Evolutionary conservation across 2,888 invertebrate species (phyloP).

Genomic region (Platerodrilus igneus): DNA sequence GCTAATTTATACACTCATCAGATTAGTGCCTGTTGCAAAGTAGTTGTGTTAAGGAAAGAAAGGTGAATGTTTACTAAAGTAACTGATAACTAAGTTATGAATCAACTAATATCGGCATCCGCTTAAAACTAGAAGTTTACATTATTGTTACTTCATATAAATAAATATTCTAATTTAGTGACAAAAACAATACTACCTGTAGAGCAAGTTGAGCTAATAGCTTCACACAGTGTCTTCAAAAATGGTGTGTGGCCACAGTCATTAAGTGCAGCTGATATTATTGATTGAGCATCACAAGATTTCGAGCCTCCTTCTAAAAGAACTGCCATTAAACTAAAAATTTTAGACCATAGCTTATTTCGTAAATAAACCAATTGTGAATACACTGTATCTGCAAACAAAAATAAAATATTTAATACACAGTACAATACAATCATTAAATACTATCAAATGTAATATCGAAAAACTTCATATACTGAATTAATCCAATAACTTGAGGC

Average conservation of each 20-base stretch:
- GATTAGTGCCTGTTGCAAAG: too few species aligned
- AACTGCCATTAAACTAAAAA: constrained; percentile 48
- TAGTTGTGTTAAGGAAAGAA: too few species aligned
- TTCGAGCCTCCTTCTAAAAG: constrained; percentile 35
- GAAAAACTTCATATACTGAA: too few species aligned
- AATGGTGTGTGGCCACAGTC: constrained; percentile 36
- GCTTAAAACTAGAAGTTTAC: too few species aligned
- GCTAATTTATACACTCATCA: too few species aligned
- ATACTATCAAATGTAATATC: constrained; percentile 1
- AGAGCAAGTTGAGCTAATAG: constrained; percentile 36
- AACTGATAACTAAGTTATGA: too few species aligned
- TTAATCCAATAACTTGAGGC: too few species aligned
- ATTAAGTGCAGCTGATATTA: constrained; percentile 23
- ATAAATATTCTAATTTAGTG: too few species aligned
- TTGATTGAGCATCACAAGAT: constrained; percentile 11
- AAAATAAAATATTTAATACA: constrained; percentile 5
- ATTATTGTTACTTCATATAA: too few species aligned
- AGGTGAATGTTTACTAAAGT: too few species aligned
- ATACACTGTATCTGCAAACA: constrained; percentile 40
- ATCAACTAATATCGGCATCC: too few species aligned
- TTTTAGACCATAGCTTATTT: constrained; percentile 50
- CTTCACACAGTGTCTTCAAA: constrained; percentile 42
- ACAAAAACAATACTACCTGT: constrained; percentile 34
- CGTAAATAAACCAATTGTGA: constrained; percentile 47
- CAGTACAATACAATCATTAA: not conserved